Conservation (phyloP, 2,113 vertebrate species). For the Petromus typicus region DNA sequence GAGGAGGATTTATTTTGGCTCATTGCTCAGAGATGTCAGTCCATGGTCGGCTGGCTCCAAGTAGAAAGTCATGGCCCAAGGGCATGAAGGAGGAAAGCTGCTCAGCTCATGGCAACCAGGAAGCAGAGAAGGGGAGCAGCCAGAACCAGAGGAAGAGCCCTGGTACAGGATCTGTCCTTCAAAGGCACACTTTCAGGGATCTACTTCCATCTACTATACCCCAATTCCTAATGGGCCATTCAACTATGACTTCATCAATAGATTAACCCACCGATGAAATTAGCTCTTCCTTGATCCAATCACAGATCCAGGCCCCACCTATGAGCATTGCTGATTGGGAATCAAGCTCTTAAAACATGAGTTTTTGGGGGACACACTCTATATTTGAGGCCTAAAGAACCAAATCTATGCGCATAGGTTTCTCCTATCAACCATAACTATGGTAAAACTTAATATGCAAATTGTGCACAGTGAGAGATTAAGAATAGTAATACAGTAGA, state of each 20-base stretch:
- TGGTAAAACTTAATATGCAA: neutral
- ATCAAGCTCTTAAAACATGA: neutral
- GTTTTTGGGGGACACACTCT: neutral
- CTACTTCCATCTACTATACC: neutral
- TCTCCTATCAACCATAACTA: neutral
- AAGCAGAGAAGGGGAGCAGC: neutral
- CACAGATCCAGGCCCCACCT: neutral
- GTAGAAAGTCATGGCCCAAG: neutral
- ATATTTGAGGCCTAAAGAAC: neutral
- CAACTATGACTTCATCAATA: neutral
- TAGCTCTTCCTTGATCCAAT: neutral
- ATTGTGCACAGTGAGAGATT: neutral
- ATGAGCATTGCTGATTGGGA: neutral
- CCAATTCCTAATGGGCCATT: neutral
- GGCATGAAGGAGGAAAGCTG: neutral
- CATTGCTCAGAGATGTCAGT: neutral
- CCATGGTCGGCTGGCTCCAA: neutral
- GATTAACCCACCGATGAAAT: neutral
- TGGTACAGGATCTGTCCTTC: neutral
- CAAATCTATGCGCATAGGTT: neutral
- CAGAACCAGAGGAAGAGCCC: neutral
- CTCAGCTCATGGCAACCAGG: neutral
- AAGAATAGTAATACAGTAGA: neutral
- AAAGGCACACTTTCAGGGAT: neutral
- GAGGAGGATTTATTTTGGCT: neutral